Evolutionary conservation across 2,797 vertebrate species (phyloP), one percentile per base, ranked within the genome.

Genomic region (Otolemur crassicaudatus): DNA sequence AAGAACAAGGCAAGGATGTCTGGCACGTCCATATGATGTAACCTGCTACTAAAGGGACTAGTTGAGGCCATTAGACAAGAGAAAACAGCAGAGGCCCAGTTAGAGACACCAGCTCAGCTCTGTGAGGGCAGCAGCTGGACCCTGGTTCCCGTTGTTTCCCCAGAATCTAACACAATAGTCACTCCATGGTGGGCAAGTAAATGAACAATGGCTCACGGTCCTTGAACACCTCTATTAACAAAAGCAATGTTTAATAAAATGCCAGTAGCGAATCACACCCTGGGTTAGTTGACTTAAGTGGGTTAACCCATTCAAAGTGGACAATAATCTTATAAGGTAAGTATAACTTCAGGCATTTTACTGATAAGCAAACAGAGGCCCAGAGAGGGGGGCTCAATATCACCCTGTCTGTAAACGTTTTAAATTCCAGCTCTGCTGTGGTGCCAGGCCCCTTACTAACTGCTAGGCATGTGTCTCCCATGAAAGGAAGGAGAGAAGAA

Each of bases 231-330:
- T 92, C 90, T 65, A 58, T 43, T 82, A 76, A 81, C 25, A 23
- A 85, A 56, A 43, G 46, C 29, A 56, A 82, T 29, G n/a, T n/a
- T 92, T 85, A 69, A 53, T 23, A 46, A 40, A 86, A 80, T 20
- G 6, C 61, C 25, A n/a, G 22, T 3, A 49, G 56, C n/a, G 12
- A 75, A 88, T 31, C 56, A 40, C 75, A 72, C 10, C 9, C 69
- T 34, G 67, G 29, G 46, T 58, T 46, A 31, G 37, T 5, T 8
- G 40, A 75, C 19, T 56, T 70, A 37, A 34, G 23, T 25, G 40
- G 8, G 17, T 37, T 69, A 34, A 67, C n/a, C 58, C 67, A 79
- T 8, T 69, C 79, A 20, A 77, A 46, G n/a, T 22, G 13, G 46
- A 53, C 7, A 70, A 73, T 7, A 11, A 7, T 9, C 12, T 43